Conservation (phyloP, 2,797 vertebrate genomes). For the Peromyscus attwateri region DNA sequence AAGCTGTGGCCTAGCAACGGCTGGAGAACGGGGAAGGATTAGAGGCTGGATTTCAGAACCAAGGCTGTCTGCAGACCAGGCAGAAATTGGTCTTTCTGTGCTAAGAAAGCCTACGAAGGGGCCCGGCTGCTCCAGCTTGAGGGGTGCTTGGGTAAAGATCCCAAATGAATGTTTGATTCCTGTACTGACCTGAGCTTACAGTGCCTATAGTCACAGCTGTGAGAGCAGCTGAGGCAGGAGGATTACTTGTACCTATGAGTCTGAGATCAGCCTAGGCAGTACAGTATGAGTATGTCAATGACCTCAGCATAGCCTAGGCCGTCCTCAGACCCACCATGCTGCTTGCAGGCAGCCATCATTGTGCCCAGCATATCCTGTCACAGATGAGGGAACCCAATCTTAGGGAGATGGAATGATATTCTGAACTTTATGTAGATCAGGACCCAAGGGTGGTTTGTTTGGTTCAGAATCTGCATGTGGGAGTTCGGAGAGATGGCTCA, state of each 20-base stretch:
- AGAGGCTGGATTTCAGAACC: background rate
- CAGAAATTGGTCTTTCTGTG: background rate
- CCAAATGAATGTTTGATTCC: background rate
- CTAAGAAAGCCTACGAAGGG: background rate
- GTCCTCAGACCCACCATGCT: background rate
- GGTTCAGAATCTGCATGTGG: background rate
- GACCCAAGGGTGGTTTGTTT: background rate
- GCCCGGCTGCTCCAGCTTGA: accelerated
- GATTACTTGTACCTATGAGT: background rate
- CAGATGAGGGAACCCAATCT: background rate
- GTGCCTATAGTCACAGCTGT: background rate
- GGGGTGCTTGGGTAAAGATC: background rate
- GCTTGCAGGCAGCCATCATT: too few relatives aligned
- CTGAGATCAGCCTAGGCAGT: background rate
- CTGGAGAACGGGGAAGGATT: accelerated
- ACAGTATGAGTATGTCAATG: background rate
- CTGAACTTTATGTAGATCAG: background rate
- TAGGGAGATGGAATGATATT: background rate
- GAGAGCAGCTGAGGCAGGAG: background rate
- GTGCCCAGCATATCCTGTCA: background rate
- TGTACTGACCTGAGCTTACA: background rate
- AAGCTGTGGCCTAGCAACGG: background rate
- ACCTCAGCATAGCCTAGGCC: background rate
- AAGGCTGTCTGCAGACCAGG: background rate
- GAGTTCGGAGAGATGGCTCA: too few relatives aligned